These are phyloP conservation scores for Phlogophora meticulosa DNA, from an alignment of 2,888 invertebrate species.

Conservation along the genomic window DNA sequence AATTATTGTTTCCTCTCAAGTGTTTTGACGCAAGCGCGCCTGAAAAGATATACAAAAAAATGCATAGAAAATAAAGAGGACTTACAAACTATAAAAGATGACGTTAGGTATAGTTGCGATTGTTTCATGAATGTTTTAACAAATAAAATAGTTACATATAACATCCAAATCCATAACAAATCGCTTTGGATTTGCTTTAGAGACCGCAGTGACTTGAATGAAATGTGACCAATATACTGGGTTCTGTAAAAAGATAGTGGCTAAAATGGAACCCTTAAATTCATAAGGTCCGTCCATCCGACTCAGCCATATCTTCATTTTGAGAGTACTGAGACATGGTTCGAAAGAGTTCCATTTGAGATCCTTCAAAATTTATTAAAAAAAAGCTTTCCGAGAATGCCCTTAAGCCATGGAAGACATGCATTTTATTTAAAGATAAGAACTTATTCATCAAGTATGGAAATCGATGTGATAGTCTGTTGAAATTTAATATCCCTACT, in stretches of 20 bases:
- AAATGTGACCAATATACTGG: conserved; percentile 4
- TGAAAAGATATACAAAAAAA: no score
- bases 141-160: conserved; percentile 33
- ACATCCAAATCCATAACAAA: conserved; percentile 8
- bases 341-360: no score
- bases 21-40: no score
- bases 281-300: neutral
- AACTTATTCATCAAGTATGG: no score
- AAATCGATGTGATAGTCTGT: no score
- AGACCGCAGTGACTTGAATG: conserved; percentile 12
- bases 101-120: conserved; percentile 17
- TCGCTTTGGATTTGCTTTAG: neutral
- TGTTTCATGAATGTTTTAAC: conserved; percentile 14
- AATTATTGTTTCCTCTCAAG: no score
- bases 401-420: no score
- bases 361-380: no score
- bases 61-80: conserved; percentile 22
- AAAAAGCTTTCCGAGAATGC: no score
- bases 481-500: no score
- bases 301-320: neutral
- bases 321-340: neutral
- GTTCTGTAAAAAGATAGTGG: neutral
- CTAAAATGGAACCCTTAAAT: neutral
- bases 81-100: conserved; percentile 17
- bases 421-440: no score